Evolutionary conservation across 2,113 vertebrate species (phyloP), one percentile per base, ranked within the genome.

Genomic region (Eira barbara): DNA sequence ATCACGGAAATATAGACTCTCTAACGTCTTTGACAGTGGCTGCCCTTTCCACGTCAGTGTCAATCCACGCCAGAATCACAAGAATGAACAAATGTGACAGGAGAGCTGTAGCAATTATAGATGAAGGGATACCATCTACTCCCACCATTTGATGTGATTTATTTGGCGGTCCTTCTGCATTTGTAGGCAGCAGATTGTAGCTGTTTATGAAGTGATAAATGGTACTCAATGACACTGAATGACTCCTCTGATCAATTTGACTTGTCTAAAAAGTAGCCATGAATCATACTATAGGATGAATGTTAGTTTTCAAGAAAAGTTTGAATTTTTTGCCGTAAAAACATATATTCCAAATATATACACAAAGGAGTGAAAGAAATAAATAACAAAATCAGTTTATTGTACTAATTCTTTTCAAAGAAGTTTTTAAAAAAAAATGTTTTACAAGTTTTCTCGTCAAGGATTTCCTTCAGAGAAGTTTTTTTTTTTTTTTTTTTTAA

Each of bases 201-300:
- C 98, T 99, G 98, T 98, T 99, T 99, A 98, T 98, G 98, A 98
- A 99, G 99, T 99, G 99, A 99, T 98, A 98, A 99, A 99, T 98
- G 98, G 98, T 96, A 98, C 98, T 99, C 98, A 94, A 92, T 99
- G 99, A 99, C 99, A 99, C 98, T 99, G 99, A 99, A 99, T 98
- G 99, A 99, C 99, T 99, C 99, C 98, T 98, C 99, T 99, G 99
- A 99, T 99, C 99, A 99, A 99, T 99, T 99, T 98, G 98, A 98
- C 99, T 99, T 98, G 98, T 99, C 99, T 98, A 97, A 99, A 98
- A 98, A 98, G 98, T 98, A 94, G 98, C 98, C 98, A 91, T 94
- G 98, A 99, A 99, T 99, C 39, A 93, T 99, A 97, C 98, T 98
- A 97, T 94, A 63, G 7, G 31, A 74, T 98, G 98, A 99, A 97